A percentile compares a stretch with the other conserved stretches of the same genome.
Conservation (phyloP, 2,113 vertebrate species). For the Archilochus colubris region DNA sequence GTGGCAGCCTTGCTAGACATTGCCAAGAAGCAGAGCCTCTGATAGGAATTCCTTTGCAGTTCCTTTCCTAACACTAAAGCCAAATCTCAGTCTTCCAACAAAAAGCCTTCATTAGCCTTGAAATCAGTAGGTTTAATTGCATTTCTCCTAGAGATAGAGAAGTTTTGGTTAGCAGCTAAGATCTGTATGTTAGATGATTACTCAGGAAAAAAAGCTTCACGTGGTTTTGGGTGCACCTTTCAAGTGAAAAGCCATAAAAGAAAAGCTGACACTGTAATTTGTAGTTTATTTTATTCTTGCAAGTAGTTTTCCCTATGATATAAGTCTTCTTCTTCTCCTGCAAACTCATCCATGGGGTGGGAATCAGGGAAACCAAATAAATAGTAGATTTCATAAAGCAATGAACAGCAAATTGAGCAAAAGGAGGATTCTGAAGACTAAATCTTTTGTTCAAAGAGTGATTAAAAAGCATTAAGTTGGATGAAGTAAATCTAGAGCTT, state of each 20-base stretch:
- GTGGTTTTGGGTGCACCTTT: not conserved
- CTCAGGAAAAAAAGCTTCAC: not conserved
- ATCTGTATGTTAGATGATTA: not conserved
- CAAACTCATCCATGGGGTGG: not conserved
- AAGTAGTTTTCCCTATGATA: slow-evolving; percentile 47
- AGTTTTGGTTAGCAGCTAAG: not conserved
- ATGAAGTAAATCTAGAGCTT: slow-evolving; percentile 74
- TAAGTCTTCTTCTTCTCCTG: slow-evolving; percentile 6
- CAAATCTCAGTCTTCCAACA: not conserved
- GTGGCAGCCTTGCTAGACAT: rapidly evolving
- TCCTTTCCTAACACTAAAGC: not conserved
- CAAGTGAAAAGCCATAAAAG: not conserved
- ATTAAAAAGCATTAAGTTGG: slow-evolving; percentile 79
- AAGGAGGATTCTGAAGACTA: slow-evolving; percentile 74
- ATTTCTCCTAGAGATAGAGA: not conserved
- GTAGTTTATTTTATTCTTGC: not conserved
- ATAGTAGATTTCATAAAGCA: slow-evolving; percentile 62
- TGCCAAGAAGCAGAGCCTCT: not conserved
- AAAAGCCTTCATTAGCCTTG: not conserved
- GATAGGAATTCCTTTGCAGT: not conserved
- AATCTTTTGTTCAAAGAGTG: slow-evolving; percentile 81
- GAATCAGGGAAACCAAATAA: slow-evolving; percentile 52
- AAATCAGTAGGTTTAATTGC: not conserved
- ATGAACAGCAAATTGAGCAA: slow-evolving; percentile 71
- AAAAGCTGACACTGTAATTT: not conserved